Evolutionary conservation across 2,797 vertebrate genomes (phyloP).

Genomic region (Sebastes trivittatus): DNA sequence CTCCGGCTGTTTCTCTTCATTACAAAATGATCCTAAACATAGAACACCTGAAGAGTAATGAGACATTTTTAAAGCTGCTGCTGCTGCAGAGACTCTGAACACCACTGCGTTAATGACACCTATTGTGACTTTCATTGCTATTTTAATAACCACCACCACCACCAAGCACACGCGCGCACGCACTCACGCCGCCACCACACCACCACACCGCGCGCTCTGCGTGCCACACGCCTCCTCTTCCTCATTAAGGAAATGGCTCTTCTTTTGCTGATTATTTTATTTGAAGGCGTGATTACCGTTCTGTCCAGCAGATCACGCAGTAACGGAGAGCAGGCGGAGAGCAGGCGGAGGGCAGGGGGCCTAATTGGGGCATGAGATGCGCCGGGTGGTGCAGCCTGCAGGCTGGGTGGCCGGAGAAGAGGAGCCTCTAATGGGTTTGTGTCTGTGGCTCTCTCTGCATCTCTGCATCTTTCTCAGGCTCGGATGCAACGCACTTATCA

Average conservation of each 20-base stretch:
- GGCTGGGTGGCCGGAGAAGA: constrained; percentile 76
- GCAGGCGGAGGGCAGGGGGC: constrained; percentile 90
- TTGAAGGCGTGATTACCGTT: constrained; percentile 98
- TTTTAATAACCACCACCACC: constrained; percentile 53
- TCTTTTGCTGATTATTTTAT: constrained; percentile 99
- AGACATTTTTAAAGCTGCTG: constrained; percentile 29
- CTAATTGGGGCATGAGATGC: constrained; percentile 95
- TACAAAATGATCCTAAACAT: constrained; percentile 15
- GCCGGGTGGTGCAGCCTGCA: constrained; percentile 75
- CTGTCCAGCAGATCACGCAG: constrained; percentile 96
- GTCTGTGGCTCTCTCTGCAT: constrained; percentile 25
- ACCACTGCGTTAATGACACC: constrained; percentile 44
- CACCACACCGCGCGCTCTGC: constrained; percentile 88
- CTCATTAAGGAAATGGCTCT: constrained; percentile 99
- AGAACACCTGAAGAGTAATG: constrained; percentile 22
- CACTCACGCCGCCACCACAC: constrained; percentile 82
- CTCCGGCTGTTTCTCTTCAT: background rate
- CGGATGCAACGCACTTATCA: constrained; percentile 90
- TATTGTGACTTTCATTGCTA: constrained; percentile 47
- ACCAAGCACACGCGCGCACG: constrained; percentile 54
- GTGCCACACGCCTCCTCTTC: constrained; percentile 94
- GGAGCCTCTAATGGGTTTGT: constrained; percentile 70
- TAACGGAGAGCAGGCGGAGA: constrained; percentile 92
- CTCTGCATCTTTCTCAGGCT: constrained; percentile 62
- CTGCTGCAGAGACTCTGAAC: constrained; percentile 4